Percentiles rank a stretch among this genome's conserved stretches.
phyloP scores from a whole-genome alignment of 2,888 invertebrate species.

The Drosophila hamatofila region DNA sequence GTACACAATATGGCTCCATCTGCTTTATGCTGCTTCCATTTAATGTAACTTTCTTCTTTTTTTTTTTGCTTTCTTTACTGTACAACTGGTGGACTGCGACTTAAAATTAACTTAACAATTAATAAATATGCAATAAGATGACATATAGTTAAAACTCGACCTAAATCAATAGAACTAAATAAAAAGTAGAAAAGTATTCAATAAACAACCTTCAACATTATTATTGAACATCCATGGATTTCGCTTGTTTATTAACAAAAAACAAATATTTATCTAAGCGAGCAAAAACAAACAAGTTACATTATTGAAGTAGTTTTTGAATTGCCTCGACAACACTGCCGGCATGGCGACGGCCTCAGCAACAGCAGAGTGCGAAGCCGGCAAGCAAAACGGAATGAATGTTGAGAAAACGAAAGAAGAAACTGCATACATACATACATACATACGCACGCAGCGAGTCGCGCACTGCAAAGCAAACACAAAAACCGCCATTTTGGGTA shows the following conservation, averaged over 20 bases:
- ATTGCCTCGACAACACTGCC: slow-evolving; percentile 52
- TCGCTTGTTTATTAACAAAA: slow-evolving; percentile 2
- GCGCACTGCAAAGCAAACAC: slow-evolving; percentile 37
- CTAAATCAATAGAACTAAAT: slow-evolving; percentile 23
- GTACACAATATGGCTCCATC: slow-evolving; percentile 39
- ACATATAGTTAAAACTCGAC: slow-evolving; percentile 16
- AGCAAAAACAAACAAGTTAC: background rate
- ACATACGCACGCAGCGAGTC: slow-evolving; percentile 43
- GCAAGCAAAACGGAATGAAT: slow-evolving; percentile 72
- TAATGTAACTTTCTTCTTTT: slow-evolving; percentile 10
- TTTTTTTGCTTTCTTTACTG: slow-evolving; percentile 23
- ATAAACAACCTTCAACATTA: slow-evolving; percentile 8
- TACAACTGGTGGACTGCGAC: slow-evolving; percentile 40
- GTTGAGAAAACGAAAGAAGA: slow-evolving; percentile 60
- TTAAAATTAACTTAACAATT: slow-evolving; percentile 58
- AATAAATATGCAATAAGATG: slow-evolving; percentile 36
- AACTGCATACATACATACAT: slow-evolving; percentile 38
- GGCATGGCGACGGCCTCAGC: slow-evolving; percentile 48
- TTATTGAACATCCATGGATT: background rate
- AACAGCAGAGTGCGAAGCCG: slow-evolving; percentile 66
- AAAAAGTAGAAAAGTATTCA: slow-evolving; percentile 1
- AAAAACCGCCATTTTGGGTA: slow-evolving; percentile 74
- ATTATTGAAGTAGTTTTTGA: slow-evolving; percentile 17
- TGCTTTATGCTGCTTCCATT: slow-evolving; percentile 37
- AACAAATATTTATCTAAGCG: background rate